Base-by-base conservation (phyloP, 2,888 invertebrate genomes). In the Synanthedon myopaeformis region DNA sequence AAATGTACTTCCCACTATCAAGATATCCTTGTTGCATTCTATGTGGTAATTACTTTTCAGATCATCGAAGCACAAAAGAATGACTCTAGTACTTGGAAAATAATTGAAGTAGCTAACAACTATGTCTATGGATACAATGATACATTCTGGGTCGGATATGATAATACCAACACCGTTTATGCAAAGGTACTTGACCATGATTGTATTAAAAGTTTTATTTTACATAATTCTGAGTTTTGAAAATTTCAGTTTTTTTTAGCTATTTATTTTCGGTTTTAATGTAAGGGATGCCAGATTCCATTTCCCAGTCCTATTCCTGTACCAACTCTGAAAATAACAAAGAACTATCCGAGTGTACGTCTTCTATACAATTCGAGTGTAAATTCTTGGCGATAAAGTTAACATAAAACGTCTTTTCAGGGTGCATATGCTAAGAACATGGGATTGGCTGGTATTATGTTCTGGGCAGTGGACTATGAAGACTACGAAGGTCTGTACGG, bases 381-480 rank as follows among this genome's bases (percentile, higher is more conserved):
- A n/a, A n/a, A 35, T 3, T 35, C 35, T 5, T 35, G 10, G 6
- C 35, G 10, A 35, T 35, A 35, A 35, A 35, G 1, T 23, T 23
- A 23, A 35, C 2, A 10, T 35, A 35, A 35, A 35, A 35, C 10
- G 10, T 10, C 6, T 51, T 11, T 53, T 51, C 56, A 61, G 59
- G 61, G 53, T 42, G 17, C 50, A 49, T 60, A 55, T 51, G 59
- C 59, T 3, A 58, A 55, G 13, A 48, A 23, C 3, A 52, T 50
- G 52, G 61, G 57, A 5, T 54, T 93, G n/a, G 91, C 86, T 10
- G 93, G 92, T 51, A 83, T 86, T 0, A 92, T 93, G 92, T 66
- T 91, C n/a, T 93, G 92, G 93, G 90, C 91, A 3, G 71, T 92
- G 8, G 93, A 93, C 66, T 89, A 90, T 0, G 92, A 93, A 56